Evolutionary conservation across 2,888 invertebrate species (phyloP).

Genomic region (Trachelus iudaicus): DNA sequence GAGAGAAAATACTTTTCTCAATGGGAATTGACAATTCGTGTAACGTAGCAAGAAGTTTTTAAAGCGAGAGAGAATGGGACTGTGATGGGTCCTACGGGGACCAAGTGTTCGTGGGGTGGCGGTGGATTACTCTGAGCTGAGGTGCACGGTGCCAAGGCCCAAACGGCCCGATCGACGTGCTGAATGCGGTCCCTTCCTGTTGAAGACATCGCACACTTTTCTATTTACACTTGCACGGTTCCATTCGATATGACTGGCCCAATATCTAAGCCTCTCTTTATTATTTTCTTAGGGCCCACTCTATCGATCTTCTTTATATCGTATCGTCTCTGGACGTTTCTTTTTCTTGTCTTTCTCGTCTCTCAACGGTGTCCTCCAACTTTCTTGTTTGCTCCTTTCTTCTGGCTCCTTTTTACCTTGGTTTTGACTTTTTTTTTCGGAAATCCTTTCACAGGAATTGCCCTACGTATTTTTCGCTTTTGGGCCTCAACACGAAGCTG

Average conservation of each 20-base stretch:
- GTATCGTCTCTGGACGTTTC: background rate
- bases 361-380: background rate
- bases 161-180: constrained; percentile 13
- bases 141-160: constrained; percentile 3
- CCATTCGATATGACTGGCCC: background rate
- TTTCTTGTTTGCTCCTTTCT: background rate
- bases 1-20: background rate
- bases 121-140: constrained; percentile 10
- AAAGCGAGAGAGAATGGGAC: background rate
- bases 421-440: background rate
- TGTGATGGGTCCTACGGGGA: background rate
- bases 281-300: background rate
- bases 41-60: background rate
- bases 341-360: background rate
- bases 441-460: background rate
- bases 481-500: background rate
- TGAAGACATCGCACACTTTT: constrained; percentile 1
- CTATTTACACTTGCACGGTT: background rate
- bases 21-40: background rate
- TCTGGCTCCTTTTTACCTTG: no score
- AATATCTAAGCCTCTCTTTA: background rate
- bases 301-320: background rate
- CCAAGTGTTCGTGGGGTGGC: constrained; percentile 23
- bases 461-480: background rate
- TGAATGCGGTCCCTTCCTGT: background rate